A percentile compares a stretch with the other conserved stretches of the same genome.
Evolutionary conservation across 2,113 vertebrate genomes (phyloP).

Genomic region (Salvator merianae): DNA sequence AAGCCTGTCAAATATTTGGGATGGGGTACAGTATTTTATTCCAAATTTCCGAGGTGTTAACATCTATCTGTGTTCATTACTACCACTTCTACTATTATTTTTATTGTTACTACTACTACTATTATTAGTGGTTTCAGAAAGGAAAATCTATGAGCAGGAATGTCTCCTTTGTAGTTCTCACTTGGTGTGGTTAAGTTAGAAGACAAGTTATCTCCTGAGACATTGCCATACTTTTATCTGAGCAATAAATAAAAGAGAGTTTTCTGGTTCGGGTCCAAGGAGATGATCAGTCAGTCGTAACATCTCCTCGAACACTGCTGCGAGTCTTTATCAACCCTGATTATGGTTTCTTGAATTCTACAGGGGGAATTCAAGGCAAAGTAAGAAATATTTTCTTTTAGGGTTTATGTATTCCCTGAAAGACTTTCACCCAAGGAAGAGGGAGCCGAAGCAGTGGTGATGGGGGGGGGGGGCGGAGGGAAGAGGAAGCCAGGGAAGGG

Average conservation of each 20-base stretch:
- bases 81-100: too few species aligned
- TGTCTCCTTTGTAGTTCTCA: slow-evolving; percentile 2
- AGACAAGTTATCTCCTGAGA: background rate
- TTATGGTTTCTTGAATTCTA: slow-evolving; percentile 23
- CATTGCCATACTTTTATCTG: slow-evolving; percentile 33
- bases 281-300: slow-evolving; percentile 28
- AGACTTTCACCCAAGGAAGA: background rate
- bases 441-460: background rate
- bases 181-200: background rate
- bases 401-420: background rate
- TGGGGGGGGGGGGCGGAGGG: background rate
- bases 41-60: slow-evolving; percentile 10
- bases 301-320: slow-evolving; percentile 43
- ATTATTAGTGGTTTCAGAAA: background rate
- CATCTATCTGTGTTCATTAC: background rate
- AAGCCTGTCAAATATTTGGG: slow-evolving; percentile 27
- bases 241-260: slow-evolving; percentile 28
- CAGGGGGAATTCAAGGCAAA: slow-evolving; percentile 7
- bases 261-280: slow-evolving; percentile 36
- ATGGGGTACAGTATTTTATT: background rate
- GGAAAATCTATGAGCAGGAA: background rate
- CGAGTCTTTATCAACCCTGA: background rate
- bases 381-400: slow-evolving; percentile 40
- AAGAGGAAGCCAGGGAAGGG: too few species aligned
- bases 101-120: too few species aligned